A percentile compares a stretch with the other conserved stretches of the same genome.
These are phyloP conservation scores for Cordilura impudica DNA, from an alignment of 2,888 invertebrate species.

Conservation along the genomic window DNA sequence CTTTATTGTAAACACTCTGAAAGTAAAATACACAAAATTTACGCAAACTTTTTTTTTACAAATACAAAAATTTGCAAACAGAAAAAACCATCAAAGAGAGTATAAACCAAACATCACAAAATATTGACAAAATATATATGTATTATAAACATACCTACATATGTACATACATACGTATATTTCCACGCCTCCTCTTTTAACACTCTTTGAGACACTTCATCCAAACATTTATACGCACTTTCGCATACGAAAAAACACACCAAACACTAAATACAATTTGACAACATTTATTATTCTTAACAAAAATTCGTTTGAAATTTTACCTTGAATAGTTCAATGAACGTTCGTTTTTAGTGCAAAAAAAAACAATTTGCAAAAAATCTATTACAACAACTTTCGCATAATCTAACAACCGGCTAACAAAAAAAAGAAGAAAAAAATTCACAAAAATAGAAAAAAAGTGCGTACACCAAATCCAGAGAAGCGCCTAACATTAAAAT, in stretches of 20 bases:
- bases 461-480: neutral
- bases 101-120: neutral
- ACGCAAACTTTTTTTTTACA: constrained; percentile 4
- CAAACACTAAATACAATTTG: neutral
- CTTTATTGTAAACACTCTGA: constrained; percentile 34
- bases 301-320: constrained; percentile 10
- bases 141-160: too few species aligned
- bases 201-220: neutral
- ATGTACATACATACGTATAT: too few species aligned
- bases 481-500: neutral
- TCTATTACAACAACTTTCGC: constrained; percentile 20
- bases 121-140: neutral
- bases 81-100: neutral
- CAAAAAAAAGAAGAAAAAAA: neutral
- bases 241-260: neutral
- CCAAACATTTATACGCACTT: constrained; percentile 6
- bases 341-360: constrained; percentile 39
- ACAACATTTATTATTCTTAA: neutral
- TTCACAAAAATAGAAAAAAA: neutral
- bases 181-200: neutral
- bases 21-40: constrained; percentile 29
- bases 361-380: constrained; percentile 17
- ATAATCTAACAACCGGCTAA: neutral
- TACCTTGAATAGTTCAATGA: constrained; percentile 57
- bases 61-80: neutral